These are phyloP conservation scores for Netelia inedita DNA, from an alignment of 2,888 invertebrate species.

Conservation along the genomic window DNA sequence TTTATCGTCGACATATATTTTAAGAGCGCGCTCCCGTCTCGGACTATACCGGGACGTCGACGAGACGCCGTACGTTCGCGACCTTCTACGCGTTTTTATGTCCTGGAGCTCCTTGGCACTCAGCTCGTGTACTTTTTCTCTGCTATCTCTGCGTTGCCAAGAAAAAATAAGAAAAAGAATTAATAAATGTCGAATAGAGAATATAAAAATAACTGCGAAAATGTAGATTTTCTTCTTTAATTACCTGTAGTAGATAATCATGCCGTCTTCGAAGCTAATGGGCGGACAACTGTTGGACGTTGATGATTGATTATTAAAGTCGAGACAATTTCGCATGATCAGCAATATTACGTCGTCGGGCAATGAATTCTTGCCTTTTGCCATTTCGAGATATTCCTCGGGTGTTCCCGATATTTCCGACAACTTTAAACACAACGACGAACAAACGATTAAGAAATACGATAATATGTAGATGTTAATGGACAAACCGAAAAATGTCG, in stretches of 20 bases:
- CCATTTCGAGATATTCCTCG: constrained; percentile 88
- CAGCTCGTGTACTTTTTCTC: constrained; percentile 87
- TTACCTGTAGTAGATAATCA: constrained; percentile 90
- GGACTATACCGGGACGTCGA: constrained; percentile 86
- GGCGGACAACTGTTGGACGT: constrained; percentile 86
- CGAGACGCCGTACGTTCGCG: constrained; percentile 79
- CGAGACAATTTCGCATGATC: constrained; percentile 86
- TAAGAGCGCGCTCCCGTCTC: constrained; percentile 90
- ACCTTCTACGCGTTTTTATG: constrained; percentile 86
- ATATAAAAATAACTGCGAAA: not conserved
- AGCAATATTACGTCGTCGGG: constrained; percentile 89
- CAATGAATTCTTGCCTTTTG: constrained; percentile 87
- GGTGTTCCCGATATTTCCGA: constrained; percentile 87
- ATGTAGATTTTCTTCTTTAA: not conserved
- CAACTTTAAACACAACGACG: constrained; percentile 81
- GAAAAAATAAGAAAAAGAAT: constrained; percentile 60
- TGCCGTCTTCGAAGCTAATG: constrained; percentile 88
- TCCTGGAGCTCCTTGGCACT: constrained; percentile 88
- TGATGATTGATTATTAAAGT: constrained; percentile 85
- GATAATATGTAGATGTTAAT: no score
- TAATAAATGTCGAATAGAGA: not conserved
- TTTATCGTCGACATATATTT: constrained; percentile 89
- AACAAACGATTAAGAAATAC: not conserved
- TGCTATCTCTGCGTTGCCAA: constrained; percentile 87
- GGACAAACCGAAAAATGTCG: no score